These are phyloP conservation scores for Ormyrus thymus DNA, from an alignment of 2,888 invertebrate species.

Conservation along the genomic window DNA sequence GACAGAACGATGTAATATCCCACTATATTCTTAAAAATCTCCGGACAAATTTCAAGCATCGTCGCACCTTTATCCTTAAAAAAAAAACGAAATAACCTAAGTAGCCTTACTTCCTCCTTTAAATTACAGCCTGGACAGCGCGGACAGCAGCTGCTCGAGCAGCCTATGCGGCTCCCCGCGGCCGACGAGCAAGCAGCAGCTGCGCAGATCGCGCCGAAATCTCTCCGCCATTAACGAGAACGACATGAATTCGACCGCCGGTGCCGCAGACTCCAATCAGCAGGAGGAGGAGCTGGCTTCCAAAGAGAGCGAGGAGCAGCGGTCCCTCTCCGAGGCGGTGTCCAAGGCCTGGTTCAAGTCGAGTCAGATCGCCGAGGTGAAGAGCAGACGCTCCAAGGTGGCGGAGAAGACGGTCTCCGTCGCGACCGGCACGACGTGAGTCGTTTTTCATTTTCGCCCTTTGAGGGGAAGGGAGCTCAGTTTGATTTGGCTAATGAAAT, in stretches of 20 bases:
- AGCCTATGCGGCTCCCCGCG: constrained; percentile 61
- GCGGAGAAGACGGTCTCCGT: neutral
- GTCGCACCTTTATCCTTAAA: neutral
- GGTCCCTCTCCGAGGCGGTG: neutral
- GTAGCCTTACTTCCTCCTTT: neutral
- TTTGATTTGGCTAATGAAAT: too few species aligned
- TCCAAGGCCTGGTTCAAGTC: neutral
- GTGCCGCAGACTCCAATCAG: neutral
- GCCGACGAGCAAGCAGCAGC: constrained; percentile 48
- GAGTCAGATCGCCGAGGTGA: too few species aligned
- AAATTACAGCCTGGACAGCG: constrained; percentile 19
- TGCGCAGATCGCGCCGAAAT: neutral
- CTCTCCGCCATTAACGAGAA: constrained; percentile 35
- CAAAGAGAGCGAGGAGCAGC: neutral
- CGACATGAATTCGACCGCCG: neutral
- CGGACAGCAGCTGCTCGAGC: constrained; percentile 62
- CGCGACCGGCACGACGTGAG: too few species aligned
- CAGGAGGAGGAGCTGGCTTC: neutral
- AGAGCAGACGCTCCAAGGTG: neutral
- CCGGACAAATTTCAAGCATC: constrained; percentile 5
- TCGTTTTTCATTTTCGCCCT: too few species aligned
- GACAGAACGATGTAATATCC: constrained; percentile 52
- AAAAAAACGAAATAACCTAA: neutral
- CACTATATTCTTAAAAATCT: neutral
- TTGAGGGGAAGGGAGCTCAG: too few species aligned